phyloP scores from a whole-genome alignment of 2,797 vertebrate genomes.

The Acropternis orthonyx region DNA sequence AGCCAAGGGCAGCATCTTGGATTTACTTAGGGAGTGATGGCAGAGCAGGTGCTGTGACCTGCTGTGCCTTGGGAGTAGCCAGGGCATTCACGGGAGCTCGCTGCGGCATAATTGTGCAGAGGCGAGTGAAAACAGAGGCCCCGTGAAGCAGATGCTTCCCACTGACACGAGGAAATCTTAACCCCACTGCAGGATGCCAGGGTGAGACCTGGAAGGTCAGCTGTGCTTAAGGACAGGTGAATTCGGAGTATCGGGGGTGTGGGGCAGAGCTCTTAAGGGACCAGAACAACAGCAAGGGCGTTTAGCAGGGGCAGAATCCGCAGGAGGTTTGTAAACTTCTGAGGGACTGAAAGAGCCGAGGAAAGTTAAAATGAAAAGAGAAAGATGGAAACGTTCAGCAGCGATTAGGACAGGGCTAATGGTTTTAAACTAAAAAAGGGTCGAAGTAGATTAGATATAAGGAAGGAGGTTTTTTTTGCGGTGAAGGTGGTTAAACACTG shows the following conservation, averaged over 20 bases:
- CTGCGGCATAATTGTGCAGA: background rate
- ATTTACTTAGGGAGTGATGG: fast-evolving
- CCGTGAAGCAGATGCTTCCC: background rate
- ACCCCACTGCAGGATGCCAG: background rate
- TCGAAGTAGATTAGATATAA: background rate
- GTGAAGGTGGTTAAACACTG: background rate
- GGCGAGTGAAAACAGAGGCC: fast-evolving
- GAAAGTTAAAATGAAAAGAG: background rate
- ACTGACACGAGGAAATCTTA: background rate
- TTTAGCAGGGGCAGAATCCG: background rate
- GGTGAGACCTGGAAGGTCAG: background rate
- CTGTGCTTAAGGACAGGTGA: background rate
- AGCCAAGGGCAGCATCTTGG: too few species aligned
- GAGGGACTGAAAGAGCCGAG: background rate
- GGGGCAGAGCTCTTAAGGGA: background rate
- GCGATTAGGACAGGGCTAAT: background rate
- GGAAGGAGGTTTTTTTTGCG: background rate
- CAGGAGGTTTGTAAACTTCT: background rate
- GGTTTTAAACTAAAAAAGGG: background rate
- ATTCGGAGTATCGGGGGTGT: background rate
- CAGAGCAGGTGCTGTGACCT: background rate
- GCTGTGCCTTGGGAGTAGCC: background rate
- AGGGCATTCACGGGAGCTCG: fast-evolving
- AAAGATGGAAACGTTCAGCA: background rate
- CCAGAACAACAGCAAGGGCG: background rate